phyloP scores from a whole-genome alignment of 92 coral and sea anemone genomes.

The Diadumene lineata region DNA sequence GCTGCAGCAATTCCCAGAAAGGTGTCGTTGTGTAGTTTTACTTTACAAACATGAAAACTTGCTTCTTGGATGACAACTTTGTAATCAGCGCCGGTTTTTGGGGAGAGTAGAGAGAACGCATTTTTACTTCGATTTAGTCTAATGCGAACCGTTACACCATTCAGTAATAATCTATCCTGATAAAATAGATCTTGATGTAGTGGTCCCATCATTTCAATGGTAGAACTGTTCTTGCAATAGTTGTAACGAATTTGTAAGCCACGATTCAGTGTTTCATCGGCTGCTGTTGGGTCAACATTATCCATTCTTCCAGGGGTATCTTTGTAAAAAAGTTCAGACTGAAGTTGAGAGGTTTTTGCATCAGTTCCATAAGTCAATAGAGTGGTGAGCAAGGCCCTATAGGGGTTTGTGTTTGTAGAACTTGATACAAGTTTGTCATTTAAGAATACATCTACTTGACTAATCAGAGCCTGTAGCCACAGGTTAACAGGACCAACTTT shows the following conservation, averaged over 20 bases:
- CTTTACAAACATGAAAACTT: slow-evolving; percentile 47
- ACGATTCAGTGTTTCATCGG: slow-evolving; percentile 2
- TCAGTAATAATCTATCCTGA: slow-evolving; percentile 33
- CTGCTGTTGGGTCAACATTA: slow-evolving; percentile 1
- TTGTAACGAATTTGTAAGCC: slow-evolving; percentile 37
- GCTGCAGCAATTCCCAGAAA: slow-evolving; percentile 32
- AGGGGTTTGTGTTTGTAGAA: slow-evolving; percentile 22
- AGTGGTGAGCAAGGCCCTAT: slow-evolving; percentile 12
- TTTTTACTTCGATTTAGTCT: slow-evolving; percentile 53
- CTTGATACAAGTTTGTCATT: slow-evolving; percentile 46
- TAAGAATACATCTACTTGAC: slow-evolving; percentile 39
- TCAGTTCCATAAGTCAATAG: slow-evolving; percentile 40
- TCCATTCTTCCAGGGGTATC: slow-evolving; percentile 42
- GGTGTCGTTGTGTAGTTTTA: slow-evolving; percentile 12
- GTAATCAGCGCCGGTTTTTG: slow-evolving; percentile 31
- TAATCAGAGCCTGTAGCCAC: slow-evolving; percentile 29
- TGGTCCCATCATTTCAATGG: slow-evolving; percentile 38
- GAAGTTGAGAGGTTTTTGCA: slow-evolving; percentile 35
- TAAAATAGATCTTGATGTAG: slow-evolving; percentile 39
- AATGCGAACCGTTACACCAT: slow-evolving; percentile 43
- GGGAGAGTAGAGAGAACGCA: slow-evolving; percentile 53
- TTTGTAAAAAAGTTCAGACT: slow-evolving; percentile 27
- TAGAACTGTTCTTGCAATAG: slow-evolving; percentile 20
- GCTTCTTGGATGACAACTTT: slow-evolving; percentile 56
- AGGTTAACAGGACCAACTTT: not conserved